Percentiles rank a stretch among this genome's conserved stretches.
Evolutionary conservation across 2,888 invertebrate genomes (phyloP).

Genomic region (Dugesia japonica): DNA sequence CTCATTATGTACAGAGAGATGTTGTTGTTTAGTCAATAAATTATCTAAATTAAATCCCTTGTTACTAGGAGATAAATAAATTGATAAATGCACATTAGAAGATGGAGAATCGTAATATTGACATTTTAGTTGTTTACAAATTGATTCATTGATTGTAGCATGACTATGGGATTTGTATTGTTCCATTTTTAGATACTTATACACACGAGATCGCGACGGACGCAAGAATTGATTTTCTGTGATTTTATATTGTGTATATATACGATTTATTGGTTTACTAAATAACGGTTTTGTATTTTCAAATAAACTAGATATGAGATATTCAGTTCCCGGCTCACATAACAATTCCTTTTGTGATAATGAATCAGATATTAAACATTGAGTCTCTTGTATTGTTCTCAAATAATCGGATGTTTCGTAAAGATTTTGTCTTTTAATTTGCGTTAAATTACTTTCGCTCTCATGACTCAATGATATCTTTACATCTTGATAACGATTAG

Average conservation of each 20-base stretch:
- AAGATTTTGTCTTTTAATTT: background rate
- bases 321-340: background rate
- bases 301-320: background rate
- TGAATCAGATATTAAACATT: background rate
- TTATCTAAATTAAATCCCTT: constrained; percentile 58
- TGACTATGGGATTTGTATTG: too few relatives aligned
- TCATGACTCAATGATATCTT: background rate
- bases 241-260: background rate
- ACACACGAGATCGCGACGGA: too few relatives aligned
- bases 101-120: background rate
- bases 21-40: constrained; percentile 55
- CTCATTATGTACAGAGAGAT: constrained; percentile 53
- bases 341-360: background rate
- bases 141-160: background rate
- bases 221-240: background rate
- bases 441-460: background rate
- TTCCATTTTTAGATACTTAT: too few relatives aligned
- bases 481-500: background rate
- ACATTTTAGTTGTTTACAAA: background rate
- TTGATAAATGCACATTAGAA: constrained; percentile 52
- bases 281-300: too few relatives aligned
- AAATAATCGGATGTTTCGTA: background rate
- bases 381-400: background rate
- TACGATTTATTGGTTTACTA: too few relatives aligned
- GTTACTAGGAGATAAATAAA: constrained; percentile 62